phyloP scores from a whole-genome alignment of 2,888 invertebrate species.

The Troglohyphantes excavatus region DNA sequence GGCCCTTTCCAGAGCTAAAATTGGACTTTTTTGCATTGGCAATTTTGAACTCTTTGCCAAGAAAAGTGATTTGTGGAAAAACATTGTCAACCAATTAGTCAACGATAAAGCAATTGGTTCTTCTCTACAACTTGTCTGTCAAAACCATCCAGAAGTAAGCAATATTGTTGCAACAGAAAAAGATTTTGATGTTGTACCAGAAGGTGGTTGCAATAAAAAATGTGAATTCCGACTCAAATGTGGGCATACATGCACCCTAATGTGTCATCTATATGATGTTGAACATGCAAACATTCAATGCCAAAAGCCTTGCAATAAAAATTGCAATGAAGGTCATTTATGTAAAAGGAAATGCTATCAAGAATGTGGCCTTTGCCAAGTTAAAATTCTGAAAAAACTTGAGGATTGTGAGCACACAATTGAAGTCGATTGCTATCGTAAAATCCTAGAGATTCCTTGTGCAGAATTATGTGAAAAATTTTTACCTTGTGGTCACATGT shows the following conservation, averaged over 20 bases:
- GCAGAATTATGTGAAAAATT: conserved; percentile 80
- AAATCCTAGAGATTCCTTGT: conserved; percentile 79
- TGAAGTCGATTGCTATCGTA: conserved; percentile 59
- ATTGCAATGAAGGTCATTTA: conserved; percentile 28
- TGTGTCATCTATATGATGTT: conserved; percentile 79
- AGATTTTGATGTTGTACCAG: conserved; percentile 69
- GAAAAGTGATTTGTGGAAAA: conserved; percentile 74
- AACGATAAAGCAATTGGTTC: conserved; percentile 54
- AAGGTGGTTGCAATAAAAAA: conserved; percentile 81
- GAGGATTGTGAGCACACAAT: conserved; percentile 77
- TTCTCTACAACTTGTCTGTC: conserved; percentile 65
- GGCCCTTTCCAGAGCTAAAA: conserved; percentile 79
- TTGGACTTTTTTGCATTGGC: conserved; percentile 79
- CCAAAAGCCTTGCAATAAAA: conserved; percentile 52
- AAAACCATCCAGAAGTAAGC: conserved; percentile 66
- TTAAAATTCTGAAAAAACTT: conserved; percentile 45
- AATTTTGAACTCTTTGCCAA: conserved; percentile 74
- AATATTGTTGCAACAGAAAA: conserved; percentile 30
- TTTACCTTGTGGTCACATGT: conserved; percentile 82
- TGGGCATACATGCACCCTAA: conserved; percentile 82
- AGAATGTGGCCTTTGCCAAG: conserved; percentile 60
- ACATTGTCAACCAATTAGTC: conserved; percentile 48
- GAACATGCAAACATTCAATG: conserved; percentile 54
- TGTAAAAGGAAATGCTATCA: conserved; percentile 67
- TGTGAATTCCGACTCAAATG: conserved; percentile 82